Conservation (phyloP, 2,797 vertebrate genomes). For the Urocyon cinereoargenteus region DNA sequence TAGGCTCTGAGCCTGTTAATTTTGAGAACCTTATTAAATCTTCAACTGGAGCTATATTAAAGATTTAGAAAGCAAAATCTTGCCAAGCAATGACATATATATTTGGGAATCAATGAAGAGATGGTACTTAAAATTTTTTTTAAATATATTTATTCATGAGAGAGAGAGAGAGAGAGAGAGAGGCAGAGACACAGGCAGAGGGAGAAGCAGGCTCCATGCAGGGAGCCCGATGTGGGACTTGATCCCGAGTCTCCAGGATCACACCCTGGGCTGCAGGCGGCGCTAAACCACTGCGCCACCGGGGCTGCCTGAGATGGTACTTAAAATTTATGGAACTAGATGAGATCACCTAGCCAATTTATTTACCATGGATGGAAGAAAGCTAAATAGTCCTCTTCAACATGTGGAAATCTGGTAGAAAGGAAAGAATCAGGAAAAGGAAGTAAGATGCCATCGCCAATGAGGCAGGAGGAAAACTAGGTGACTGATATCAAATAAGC, state of each 20-base stretch:
- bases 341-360: neutral
- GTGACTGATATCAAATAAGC: neutral
- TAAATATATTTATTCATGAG: too few relatives aligned
- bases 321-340: conserved; percentile 9
- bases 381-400: neutral
- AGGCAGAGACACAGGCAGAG: too few relatives aligned
- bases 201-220: too few relatives aligned
- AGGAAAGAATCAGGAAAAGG: neutral
- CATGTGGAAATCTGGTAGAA: conserved; percentile 30
- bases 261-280: too few relatives aligned
- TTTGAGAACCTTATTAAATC: neutral
- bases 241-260: too few relatives aligned
- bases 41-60: neutral
- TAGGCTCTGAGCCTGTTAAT: neutral
- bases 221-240: too few relatives aligned
- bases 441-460: neutral
- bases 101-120: conserved; percentile 1
- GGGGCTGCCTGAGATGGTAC: neutral
- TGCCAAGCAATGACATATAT: conserved; percentile 8
- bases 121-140: neutral
- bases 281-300: too few relatives aligned
- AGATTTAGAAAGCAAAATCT: neutral
- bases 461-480: neutral
- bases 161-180: too few relatives aligned
- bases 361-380: neutral